phyloP scores from a whole-genome alignment of 1,140 invertebrate genomes.

The Zaprionus vittiger region DNA sequence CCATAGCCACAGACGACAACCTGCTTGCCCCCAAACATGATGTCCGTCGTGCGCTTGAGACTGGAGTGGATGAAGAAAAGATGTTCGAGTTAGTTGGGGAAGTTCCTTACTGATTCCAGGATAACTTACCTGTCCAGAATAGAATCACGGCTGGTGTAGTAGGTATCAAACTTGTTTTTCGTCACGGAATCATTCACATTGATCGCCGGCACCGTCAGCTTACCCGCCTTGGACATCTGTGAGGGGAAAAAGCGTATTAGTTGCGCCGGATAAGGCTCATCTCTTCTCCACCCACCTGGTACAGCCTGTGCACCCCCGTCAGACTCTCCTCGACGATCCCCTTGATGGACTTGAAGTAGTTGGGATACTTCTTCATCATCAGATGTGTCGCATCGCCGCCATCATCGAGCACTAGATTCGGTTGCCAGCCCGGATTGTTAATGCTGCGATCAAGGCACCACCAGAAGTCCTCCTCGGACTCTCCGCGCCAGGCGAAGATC shows the following conservation, averaged over 20 bases:
- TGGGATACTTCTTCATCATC: conserved; percentile 98
- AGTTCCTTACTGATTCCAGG: not conserved
- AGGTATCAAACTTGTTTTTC: conserved; percentile 98
- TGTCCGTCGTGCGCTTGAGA: conserved; percentile 96
- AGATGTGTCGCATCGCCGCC: conserved; percentile 98
- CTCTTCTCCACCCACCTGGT: conserved; percentile 81
- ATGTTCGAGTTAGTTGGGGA: not conserved
- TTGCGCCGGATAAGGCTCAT: too few relatives aligned
- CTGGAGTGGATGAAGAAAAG: conserved; percentile 19
- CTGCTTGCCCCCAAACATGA: conserved; percentile 99
- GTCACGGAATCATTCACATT: conserved; percentile 99
- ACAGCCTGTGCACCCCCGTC: conserved; percentile 98
- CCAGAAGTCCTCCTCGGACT: conserved; percentile 99
- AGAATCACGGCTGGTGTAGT: conserved; percentile 73
- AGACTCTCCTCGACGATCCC: conserved; percentile 99
- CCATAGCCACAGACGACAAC: conserved; percentile 99
- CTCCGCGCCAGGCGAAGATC: conserved; percentile 97
- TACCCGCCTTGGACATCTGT: conserved; percentile 96
- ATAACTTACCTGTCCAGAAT: conserved; percentile 71
- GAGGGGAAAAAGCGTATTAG: not conserved
- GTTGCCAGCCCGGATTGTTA: conserved; percentile 92
- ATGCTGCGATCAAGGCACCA: conserved; percentile 98
- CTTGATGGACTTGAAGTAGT: conserved; percentile 97
- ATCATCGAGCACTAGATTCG: conserved; percentile 99
- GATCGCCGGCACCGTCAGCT: conserved; percentile 98